Conservation (phyloP, 2,797 vertebrate species). For the Esox lucius region DNA sequence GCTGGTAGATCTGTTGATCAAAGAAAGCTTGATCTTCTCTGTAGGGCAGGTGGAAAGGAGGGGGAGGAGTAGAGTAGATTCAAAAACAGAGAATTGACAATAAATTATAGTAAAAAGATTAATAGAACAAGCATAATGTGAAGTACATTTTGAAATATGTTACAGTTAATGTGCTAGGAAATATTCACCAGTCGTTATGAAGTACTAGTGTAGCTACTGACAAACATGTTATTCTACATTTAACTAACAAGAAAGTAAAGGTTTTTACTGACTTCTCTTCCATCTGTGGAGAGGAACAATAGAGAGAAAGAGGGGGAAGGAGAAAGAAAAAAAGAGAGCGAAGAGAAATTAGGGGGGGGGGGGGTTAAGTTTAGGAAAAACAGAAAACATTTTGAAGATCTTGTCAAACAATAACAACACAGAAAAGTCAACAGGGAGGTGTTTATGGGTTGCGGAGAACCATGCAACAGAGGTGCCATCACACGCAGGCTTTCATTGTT, state of each 20-base stretch:
- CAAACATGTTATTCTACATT: constrained; percentile 28
- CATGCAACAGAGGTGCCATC: constrained; percentile 47
- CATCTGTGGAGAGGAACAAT: constrained; percentile 75
- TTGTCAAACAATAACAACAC: constrained; percentile 22
- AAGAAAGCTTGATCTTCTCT: constrained; percentile 73
- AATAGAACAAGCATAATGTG: not conserved
- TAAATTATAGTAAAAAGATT: not conserved
- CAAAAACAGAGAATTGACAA: constrained; percentile 8
- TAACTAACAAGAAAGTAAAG: constrained; percentile 37
- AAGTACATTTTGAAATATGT: not conserved
- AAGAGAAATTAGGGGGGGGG: constrained; percentile 46
- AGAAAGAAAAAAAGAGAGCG: constrained; percentile 57
- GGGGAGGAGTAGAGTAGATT: not conserved
- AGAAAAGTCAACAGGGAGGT: constrained; percentile 20
- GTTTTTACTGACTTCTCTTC: constrained; percentile 97
- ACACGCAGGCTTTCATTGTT: constrained; percentile 58
- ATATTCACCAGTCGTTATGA: not conserved
- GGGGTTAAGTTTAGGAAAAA: constrained; percentile 53
- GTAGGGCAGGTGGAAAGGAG: constrained; percentile 34
- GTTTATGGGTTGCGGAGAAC: constrained; percentile 41
- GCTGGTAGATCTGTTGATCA: constrained; percentile 68
- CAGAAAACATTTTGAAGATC: constrained; percentile 20
- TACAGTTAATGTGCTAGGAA: not conserved
- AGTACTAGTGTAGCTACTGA: constrained; percentile 9
- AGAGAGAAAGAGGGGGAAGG: too few relatives aligned